phyloP scores from a whole-genome alignment of 1,140 invertebrate genomes.

The Mactra quadrangularis region DNA sequence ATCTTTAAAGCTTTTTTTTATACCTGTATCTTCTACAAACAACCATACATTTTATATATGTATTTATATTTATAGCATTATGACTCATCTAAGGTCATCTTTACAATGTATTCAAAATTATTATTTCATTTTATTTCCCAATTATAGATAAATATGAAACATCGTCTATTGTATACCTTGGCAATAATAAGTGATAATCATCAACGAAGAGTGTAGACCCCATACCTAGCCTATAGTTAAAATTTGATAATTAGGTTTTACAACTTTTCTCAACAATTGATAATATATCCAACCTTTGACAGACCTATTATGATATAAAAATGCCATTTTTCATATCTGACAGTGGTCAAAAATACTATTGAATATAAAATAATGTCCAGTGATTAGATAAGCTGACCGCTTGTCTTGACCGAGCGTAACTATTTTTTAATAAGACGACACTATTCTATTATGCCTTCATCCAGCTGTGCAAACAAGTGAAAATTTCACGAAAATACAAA shows the following conservation, averaged over 20 bases:
- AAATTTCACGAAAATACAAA: constrained; percentile 32
- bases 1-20: not conserved
- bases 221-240: not conserved
- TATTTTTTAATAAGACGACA: not conserved
- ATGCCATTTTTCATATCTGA: constrained; percentile 18
- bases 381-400: constrained; percentile 6
- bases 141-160: too few species aligned
- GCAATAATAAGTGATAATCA: constrained; percentile 18
- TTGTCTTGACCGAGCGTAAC: not conserved
- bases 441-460: not conserved
- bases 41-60: not conserved
- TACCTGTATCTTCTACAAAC: not conserved
- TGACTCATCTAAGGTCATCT: too few species aligned
- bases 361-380: not conserved
- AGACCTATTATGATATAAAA: constrained; percentile 36
- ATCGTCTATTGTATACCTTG: too few species aligned
- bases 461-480: constrained; percentile 36
- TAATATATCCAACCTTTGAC: constrained; percentile 27
- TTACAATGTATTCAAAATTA: too few species aligned
- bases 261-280: constrained; percentile 17
- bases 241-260: constrained; percentile 29
- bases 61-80: not conserved
- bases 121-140: too few species aligned
- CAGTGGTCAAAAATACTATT: constrained; percentile 15
- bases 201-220: too few species aligned